Percentiles rank a stretch among this genome's conserved stretches.
phyloP scores from a whole-genome alignment of 1,140 invertebrate genomes.

The Zaprionus africanus region DNA sequence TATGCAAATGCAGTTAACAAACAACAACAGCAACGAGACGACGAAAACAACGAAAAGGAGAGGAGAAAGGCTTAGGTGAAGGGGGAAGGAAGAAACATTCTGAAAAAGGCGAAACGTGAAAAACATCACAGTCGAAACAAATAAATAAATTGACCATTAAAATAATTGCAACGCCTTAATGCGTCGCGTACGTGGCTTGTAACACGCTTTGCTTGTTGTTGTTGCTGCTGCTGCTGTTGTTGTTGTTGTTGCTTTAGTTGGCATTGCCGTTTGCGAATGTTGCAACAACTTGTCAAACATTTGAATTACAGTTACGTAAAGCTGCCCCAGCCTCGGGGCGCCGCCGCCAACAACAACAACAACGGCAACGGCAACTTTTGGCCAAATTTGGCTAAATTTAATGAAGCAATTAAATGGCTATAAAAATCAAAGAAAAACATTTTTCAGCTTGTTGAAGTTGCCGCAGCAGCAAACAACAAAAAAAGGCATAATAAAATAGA shows the following conservation, averaged over 20 bases:
- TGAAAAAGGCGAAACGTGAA: slow-evolving; percentile 72
- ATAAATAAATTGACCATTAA: slow-evolving; percentile 84
- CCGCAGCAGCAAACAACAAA: slow-evolving; percentile 27
- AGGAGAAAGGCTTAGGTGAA: neutral
- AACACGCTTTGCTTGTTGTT: slow-evolving; percentile 68
- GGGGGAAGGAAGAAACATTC: slow-evolving; percentile 55
- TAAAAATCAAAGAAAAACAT: slow-evolving; percentile 52
- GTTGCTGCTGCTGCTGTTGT: slow-evolving; percentile 26
- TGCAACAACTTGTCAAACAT: slow-evolving; percentile 84
- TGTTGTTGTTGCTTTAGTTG: slow-evolving; percentile 42
- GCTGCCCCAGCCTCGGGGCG: slow-evolving; percentile 41
- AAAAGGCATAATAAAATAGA: neutral
- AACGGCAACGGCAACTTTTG: slow-evolving; percentile 34
- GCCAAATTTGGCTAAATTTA: slow-evolving; percentile 83
- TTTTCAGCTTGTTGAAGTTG: slow-evolving; percentile 46
- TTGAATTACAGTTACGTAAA: slow-evolving; percentile 82
- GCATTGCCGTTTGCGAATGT: slow-evolving; percentile 59
- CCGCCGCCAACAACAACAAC: slow-evolving; percentile 28
- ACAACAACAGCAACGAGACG: neutral
- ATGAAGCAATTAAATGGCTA: slow-evolving; percentile 82
- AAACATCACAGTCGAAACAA: slow-evolving; percentile 68
- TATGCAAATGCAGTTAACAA: slow-evolving; percentile 63
- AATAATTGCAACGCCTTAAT: slow-evolving; percentile 83
- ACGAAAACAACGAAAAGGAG: slow-evolving; percentile 12
- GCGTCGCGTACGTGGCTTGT: slow-evolving; percentile 77